phyloP scores from a whole-genome alignment of 2,113 vertebrate species.

The Clarias gariepinus region DNA sequence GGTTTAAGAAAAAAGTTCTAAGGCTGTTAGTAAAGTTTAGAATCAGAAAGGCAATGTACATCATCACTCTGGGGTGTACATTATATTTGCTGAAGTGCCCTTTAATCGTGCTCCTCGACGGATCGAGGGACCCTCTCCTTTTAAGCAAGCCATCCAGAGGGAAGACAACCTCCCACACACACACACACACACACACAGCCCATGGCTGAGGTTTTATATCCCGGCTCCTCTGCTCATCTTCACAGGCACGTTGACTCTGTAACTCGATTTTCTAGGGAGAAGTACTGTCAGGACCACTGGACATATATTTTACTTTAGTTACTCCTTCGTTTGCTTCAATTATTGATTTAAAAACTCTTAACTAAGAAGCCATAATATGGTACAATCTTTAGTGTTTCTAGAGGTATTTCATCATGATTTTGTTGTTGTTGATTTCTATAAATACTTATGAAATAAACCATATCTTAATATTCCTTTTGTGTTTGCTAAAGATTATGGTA shows the following conservation, averaged over 20 bases:
- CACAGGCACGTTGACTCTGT: constrained; percentile 24
- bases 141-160: constrained; percentile 40
- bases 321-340: constrained; percentile 27
- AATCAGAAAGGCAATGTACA: constrained; percentile 16
- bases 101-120: constrained; percentile 43
- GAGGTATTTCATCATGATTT: constrained; percentile 40
- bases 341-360: constrained; percentile 34
- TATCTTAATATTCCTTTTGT: constrained; percentile 39
- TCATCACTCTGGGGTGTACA: background rate
- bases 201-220: constrained; percentile 10
- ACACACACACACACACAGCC: constrained; percentile 4
- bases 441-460: constrained; percentile 45
- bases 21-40: background rate
- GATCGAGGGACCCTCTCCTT: constrained; percentile 24
- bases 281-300: constrained; percentile 40
- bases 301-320: constrained; percentile 35
- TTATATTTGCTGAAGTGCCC: constrained; percentile 50
- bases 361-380: constrained; percentile 44
- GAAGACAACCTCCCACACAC: background rate
- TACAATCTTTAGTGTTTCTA: constrained; percentile 44
- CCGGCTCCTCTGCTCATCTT: constrained; percentile 19
- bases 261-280: constrained; percentile 28
- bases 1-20: background rate
- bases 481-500: constrained; percentile 15
- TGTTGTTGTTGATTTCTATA: constrained; percentile 48